A percentile compares a stretch with the other conserved stretches of the same genome.
Conservation (phyloP, 2,113 vertebrate species). For the Cercopithecus mona region DNA sequence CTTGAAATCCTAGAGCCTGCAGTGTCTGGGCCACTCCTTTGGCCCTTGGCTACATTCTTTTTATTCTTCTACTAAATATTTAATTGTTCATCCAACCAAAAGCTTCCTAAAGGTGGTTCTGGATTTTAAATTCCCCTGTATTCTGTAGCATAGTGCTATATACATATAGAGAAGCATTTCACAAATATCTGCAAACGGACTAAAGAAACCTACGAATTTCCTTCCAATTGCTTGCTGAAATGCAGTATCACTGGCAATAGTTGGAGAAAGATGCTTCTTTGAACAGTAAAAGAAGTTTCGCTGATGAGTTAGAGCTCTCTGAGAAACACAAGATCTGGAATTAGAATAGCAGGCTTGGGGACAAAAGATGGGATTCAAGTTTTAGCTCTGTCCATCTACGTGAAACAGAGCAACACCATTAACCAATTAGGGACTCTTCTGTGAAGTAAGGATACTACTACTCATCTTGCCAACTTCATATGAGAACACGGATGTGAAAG, state of each 20-base stretch:
- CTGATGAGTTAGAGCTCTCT: not conserved
- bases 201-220: not conserved
- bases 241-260: not conserved
- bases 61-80: constrained; percentile 55
- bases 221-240: not conserved
- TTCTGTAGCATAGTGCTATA: not conserved
- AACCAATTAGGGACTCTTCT: not conserved
- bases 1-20: not conserved
- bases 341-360: not conserved
- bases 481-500: not conserved
- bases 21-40: not conserved
- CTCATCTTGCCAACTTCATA: not conserved
- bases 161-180: not conserved
- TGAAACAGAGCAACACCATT: not conserved
- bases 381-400: not conserved
- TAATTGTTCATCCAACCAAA: constrained; percentile 47
- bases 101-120: constrained; percentile 39
- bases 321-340: not conserved
- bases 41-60: not conserved
- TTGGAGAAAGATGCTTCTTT: not conserved
- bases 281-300: not conserved
- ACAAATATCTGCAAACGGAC: not conserved
- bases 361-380: not conserved
- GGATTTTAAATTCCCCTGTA: not conserved
- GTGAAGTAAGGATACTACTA: not conserved